Evolutionary conservation across 1,140 invertebrate species (phyloP), one percentile per base, ranked within the genome.

Genomic region (Vanessa tameamea): DNA sequence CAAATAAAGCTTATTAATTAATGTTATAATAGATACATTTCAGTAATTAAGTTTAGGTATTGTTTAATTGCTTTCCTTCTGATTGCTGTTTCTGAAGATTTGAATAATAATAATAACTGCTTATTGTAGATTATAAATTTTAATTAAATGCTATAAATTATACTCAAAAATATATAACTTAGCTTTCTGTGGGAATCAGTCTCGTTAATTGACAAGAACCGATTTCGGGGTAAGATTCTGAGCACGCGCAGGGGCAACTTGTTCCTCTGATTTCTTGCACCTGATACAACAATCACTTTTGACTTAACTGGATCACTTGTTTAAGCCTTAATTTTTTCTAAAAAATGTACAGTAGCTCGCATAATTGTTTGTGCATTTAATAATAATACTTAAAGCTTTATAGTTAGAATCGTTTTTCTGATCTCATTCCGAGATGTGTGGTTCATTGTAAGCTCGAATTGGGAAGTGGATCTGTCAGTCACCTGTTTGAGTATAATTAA

Each of bases 281-380:
- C 77, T 80, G 73, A 77, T 82, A 77, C 81, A 80, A 77, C 82
- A 80, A 83, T 87, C 80, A 80, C 80, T 82, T 78, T 77, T 79
- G 81, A 83, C 78, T 77, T 80, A 89, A 82, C 78, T 87, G 79
- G 86, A 82, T 77, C 87, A 83, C 64, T 82, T 78, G 74, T 80
- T 75, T 64, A 71, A 61, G 26, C 26, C 26, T 69, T 74, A 48
- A 72, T 83, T 86, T 86, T 20, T 83, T 82, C 79, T 78, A 72
- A 79, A 81, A 76, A 73, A 68, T 26, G 47, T 68, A 73, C 72
- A 73, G 31, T 59, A 59, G 23, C 57, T 6, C 57, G 13, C 55
- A 57, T 14, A 61, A 15, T 15, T 14, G 7, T 61, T 14, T 13
- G 14, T 11, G 14, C 20, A 61, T 61, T 31, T 9, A 13, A 37